These are phyloP conservation scores for Danio choprae DNA, from an alignment of 2,797 vertebrate genomes.

Conservation along the genomic window DNA sequence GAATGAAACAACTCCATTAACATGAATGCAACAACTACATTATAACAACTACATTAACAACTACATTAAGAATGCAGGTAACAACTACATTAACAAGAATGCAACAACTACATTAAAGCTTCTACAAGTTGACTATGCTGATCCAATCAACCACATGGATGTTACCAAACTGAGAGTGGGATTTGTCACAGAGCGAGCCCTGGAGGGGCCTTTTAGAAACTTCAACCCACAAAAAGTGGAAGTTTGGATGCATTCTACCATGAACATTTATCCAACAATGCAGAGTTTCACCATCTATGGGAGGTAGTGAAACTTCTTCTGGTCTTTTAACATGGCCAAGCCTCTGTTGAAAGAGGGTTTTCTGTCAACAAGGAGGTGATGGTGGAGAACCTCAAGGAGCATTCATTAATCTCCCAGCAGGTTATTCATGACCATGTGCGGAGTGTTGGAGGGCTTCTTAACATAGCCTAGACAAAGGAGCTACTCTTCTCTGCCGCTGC, in stretches of 20 bases:
- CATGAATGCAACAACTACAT: conserved; percentile 23
- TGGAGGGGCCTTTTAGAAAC: conserved; percentile 45
- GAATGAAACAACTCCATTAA: conserved; percentile 34
- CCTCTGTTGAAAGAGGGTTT: background rate
- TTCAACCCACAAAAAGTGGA: conserved; percentile 48
- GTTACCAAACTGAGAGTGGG: conserved; percentile 48
- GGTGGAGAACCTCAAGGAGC: no score
- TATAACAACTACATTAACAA: conserved; percentile 40
- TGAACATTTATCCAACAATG: conserved; percentile 30
- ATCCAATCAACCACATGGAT: conserved; percentile 49
- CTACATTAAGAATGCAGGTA: no score
- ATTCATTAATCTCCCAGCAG: no score
- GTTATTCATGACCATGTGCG: no score
- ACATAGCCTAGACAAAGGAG: no score
- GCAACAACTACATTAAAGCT: conserved; percentile 43
- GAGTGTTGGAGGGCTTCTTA: no score
- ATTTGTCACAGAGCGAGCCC: conserved; percentile 41
- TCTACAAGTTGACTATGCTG: conserved; percentile 48
- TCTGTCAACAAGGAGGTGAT: background rate
- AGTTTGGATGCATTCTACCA: conserved; percentile 53
- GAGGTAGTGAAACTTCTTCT: background rate
- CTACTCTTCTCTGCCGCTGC: no score
- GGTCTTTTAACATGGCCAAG: background rate
- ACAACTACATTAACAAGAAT: conserved; percentile 26
- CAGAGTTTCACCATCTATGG: no score